These are phyloP conservation scores for Boloria selene DNA, from an alignment of 2,888 invertebrate genomes.

Conservation along the genomic window DNA sequence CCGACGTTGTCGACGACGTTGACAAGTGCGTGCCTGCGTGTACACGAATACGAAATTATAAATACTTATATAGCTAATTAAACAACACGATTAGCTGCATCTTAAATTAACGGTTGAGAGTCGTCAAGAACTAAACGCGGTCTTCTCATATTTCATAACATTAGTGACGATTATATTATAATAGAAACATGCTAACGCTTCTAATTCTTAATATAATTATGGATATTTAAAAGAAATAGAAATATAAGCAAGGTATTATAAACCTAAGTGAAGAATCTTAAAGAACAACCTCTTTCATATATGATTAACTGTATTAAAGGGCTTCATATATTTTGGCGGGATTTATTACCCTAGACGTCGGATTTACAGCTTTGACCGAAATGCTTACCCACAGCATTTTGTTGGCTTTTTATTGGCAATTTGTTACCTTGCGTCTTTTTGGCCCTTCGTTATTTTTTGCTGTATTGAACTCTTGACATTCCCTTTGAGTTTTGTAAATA, in stretches of 20 bases:
- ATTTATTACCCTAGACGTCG: conserved; percentile 67
- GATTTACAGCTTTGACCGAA: conserved; percentile 79
- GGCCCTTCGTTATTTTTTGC: conserved; percentile 62
- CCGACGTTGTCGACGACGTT: too few species aligned
- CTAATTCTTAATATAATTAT: too few species aligned
- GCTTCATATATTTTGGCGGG: conserved; percentile 71
- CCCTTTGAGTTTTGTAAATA: conserved; percentile 19
- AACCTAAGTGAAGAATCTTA: conserved; percentile 6
- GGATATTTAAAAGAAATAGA: not conserved
- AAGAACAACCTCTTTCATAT: not conserved
- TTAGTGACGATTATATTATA: too few species aligned
- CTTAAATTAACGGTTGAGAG: too few species aligned
- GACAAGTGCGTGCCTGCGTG: too few species aligned
- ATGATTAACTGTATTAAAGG: conserved; percentile 63
- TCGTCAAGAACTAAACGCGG: too few species aligned
- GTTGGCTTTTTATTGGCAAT: conserved; percentile 80
- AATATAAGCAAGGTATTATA: not conserved
- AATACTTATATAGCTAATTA: too few species aligned
- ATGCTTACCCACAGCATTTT: conserved; percentile 76
- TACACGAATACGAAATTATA: too few species aligned
- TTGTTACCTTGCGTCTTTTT: conserved; percentile 78
- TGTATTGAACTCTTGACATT: conserved; percentile 63
- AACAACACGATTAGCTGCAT: too few species aligned
- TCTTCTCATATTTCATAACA: too few species aligned
- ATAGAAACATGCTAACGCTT: too few species aligned